These are phyloP conservation scores for Danio choprae DNA, from an alignment of 2,797 vertebrate genomes.

Conservation along the genomic window DNA sequence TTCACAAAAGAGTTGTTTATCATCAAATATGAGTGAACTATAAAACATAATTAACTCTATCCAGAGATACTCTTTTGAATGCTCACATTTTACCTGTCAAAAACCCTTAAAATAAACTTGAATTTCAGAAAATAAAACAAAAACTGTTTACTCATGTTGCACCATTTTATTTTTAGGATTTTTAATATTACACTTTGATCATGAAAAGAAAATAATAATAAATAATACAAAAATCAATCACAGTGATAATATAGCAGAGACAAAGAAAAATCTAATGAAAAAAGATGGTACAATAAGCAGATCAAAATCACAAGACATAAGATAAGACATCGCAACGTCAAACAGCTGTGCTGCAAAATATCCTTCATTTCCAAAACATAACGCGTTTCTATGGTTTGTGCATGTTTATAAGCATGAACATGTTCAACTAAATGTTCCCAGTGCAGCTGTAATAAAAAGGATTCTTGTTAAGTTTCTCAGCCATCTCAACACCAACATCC, in stretches of 20 bases:
- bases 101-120: no score
- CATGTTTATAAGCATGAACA: no score
- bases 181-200: background rate
- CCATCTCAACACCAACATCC: constrained; percentile 2
- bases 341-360: no score
- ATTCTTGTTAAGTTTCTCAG: no score
- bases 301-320: no score
- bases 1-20: background rate
- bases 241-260: background rate
- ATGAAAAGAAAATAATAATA: background rate
- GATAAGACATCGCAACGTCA: no score
- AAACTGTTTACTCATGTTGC: background rate
- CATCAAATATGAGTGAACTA: constrained; percentile 3
- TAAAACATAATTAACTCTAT: background rate
- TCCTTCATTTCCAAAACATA: no score
- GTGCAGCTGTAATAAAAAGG: no score
- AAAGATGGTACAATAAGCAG: constrained; percentile 4
- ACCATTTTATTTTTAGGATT: background rate
- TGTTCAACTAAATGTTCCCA: background rate
- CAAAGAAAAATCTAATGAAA: background rate
- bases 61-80: background rate
- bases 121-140: no score
- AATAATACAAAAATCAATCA: no score
- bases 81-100: background rate
- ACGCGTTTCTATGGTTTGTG: no score